These are phyloP conservation scores for Drosophila takahashii DNA, from an alignment of 1,140 invertebrate genomes.

Conservation along the genomic window DNA sequence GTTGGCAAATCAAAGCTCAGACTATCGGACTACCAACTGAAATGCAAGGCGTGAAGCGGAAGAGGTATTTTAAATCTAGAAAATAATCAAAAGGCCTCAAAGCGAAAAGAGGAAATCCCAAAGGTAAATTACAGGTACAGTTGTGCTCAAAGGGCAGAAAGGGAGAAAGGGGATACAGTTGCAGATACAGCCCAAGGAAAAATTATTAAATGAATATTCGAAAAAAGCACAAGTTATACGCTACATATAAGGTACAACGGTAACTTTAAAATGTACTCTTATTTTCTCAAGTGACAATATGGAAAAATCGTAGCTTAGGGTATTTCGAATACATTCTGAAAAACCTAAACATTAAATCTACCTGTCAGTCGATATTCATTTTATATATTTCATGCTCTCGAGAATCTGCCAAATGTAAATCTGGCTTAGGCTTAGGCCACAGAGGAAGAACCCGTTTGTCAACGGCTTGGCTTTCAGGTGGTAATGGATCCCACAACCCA, in stretches of 20 bases:
- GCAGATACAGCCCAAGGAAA: background rate
- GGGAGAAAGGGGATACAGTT: background rate
- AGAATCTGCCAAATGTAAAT: background rate
- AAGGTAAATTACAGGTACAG: constrained; percentile 13
- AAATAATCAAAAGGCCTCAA: constrained; percentile 36
- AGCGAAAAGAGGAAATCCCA: constrained; percentile 5
- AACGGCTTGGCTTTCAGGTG: constrained; percentile 1
- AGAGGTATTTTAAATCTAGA: constrained; percentile 46
- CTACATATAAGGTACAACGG: background rate
- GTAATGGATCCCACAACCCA: constrained; percentile 3
- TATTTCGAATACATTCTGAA: background rate
- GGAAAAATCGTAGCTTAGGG: background rate
- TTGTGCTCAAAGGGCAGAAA: background rate
- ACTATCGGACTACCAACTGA: background rate
- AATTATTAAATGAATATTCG: background rate
- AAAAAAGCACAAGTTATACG: background rate
- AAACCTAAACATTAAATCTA: background rate
- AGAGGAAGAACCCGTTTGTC: background rate
- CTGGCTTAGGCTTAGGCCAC: background rate
- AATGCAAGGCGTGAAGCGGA: constrained; percentile 61
- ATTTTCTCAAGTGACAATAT: too few species aligned
- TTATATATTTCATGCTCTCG: background rate
- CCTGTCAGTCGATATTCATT: background rate
- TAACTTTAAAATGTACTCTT: too few species aligned
- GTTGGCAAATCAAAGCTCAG: constrained; percentile 46